phyloP scores from a whole-genome alignment of 2,888 invertebrate genomes.

The Rotaria sp. region DNA sequence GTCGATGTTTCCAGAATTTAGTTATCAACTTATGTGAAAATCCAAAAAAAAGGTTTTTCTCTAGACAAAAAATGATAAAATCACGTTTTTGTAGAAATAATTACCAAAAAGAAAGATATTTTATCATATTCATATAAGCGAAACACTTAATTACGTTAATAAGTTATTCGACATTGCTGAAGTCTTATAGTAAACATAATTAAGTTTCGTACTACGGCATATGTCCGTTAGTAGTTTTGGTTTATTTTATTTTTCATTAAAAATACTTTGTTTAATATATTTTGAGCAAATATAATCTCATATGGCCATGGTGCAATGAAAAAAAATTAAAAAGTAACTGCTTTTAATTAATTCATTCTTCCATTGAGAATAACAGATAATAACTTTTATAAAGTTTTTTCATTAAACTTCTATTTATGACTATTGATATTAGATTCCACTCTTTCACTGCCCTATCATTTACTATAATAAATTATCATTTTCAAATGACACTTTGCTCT shows the following conservation, averaged over 20 bases:
- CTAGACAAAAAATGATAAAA: background rate
- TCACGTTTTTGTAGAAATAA: background rate
- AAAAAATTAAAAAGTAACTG: background rate
- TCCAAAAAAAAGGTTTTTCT: background rate
- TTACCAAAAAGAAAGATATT: background rate
- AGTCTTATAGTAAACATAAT: too few relatives aligned
- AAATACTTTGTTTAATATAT: too few relatives aligned
- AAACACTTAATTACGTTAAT: too few relatives aligned
- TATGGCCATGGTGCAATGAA: too few relatives aligned
- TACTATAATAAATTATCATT: background rate
- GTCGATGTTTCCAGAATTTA: background rate
- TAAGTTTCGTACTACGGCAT: too few relatives aligned
- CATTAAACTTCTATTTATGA: background rate
- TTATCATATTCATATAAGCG: background rate
- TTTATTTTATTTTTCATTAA: too few relatives aligned
- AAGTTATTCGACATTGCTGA: too few relatives aligned
- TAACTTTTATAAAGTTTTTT: too few relatives aligned
- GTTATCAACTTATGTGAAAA: background rate
- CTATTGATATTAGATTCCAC: background rate
- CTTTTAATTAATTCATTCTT: background rate
- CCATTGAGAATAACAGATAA: background rate
- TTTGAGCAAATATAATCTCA: too few relatives aligned
- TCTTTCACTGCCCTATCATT: background rate
- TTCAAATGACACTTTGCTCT: background rate
- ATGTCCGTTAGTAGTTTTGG: too few relatives aligned